A percentile compares a stretch with the other conserved stretches of the same genome.
phyloP scores from a whole-genome alignment of 2,113 vertebrate species.

The Pelodiscus sinensis region DNA sequence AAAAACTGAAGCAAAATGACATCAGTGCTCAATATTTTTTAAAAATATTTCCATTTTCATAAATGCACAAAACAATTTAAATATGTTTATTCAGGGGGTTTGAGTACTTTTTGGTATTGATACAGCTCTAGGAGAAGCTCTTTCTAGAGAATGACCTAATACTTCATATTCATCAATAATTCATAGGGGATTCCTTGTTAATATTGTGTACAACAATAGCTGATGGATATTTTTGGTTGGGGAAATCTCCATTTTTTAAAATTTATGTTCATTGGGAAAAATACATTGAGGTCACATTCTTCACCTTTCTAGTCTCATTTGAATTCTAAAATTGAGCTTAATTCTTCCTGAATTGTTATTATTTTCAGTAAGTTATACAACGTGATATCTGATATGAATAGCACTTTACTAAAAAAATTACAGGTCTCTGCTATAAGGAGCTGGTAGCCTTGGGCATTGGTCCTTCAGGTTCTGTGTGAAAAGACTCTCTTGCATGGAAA shows the following conservation, averaged over 20 bases:
- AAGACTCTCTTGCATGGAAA: not conserved
- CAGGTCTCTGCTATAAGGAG: not conserved
- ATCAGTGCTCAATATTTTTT: not conserved
- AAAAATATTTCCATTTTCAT: fast-evolving
- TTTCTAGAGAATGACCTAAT: not conserved
- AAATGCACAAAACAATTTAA: not conserved
- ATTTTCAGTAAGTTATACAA: not conserved
- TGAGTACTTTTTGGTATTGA: fast-evolving
- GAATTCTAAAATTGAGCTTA: not conserved
- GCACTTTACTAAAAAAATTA: not conserved
- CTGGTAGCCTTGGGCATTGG: not conserved
- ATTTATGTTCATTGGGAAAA: not conserved
- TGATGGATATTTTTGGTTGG: not conserved
- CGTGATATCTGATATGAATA: too few relatives aligned
- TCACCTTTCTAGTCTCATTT: not conserved
- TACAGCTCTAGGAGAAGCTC: not conserved
- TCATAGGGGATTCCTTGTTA: not conserved
- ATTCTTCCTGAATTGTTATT: not conserved
- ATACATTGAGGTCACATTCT: not conserved
- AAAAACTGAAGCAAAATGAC: not conserved
- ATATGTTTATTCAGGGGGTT: not conserved
- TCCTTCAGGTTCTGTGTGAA: not conserved
- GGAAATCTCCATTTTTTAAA: not conserved
- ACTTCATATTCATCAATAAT: not conserved
- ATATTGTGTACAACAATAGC: not conserved